Evolutionary conservation across 2,113 vertebrate genomes (phyloP).

Genomic region (Sphyrna mokarran): DNA sequence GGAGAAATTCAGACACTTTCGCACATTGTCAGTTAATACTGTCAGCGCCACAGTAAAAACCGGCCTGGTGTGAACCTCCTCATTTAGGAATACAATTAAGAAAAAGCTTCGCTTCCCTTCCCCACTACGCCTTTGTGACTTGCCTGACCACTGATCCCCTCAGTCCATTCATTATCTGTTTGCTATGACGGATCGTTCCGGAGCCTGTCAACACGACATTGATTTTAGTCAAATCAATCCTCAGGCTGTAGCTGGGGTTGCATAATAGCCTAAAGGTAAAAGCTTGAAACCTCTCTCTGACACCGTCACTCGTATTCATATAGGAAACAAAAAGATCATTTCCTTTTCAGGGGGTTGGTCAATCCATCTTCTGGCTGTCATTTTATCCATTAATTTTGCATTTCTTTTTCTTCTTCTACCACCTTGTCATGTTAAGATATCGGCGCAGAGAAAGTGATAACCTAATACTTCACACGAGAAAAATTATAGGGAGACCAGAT

Average conservation of each 20-base stretch:
- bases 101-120: not conserved
- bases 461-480: slow-evolving; percentile 19
- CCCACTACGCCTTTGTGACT: slow-evolving; percentile 4
- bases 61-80: not conserved
- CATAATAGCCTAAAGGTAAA: slow-evolving; percentile 23
- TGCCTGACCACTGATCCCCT: slow-evolving; percentile 10
- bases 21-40: not conserved
- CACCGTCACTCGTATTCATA: slow-evolving; percentile 4
- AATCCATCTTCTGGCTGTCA: slow-evolving; percentile 22
- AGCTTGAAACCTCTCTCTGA: not conserved
- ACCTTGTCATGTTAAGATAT: not conserved
- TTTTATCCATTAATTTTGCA: slow-evolving; percentile 6
- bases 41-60: not conserved
- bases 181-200: slow-evolving; percentile 25
- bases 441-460: not conserved
- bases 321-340: slow-evolving; percentile 1
- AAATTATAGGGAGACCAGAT: not conserved
- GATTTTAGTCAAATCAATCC: slow-evolving; percentile 33
- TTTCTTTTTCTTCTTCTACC: slow-evolving; percentile 1
- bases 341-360: slow-evolving; percentile 24
- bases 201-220: slow-evolving; percentile 13
- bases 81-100: slow-evolving; percentile 17
- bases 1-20: not conserved
- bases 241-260: not conserved
- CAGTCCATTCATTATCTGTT: slow-evolving; percentile 33